Conservation (phyloP, 2,113 vertebrate genomes). For the Eretmochelys imbricata region DNA sequence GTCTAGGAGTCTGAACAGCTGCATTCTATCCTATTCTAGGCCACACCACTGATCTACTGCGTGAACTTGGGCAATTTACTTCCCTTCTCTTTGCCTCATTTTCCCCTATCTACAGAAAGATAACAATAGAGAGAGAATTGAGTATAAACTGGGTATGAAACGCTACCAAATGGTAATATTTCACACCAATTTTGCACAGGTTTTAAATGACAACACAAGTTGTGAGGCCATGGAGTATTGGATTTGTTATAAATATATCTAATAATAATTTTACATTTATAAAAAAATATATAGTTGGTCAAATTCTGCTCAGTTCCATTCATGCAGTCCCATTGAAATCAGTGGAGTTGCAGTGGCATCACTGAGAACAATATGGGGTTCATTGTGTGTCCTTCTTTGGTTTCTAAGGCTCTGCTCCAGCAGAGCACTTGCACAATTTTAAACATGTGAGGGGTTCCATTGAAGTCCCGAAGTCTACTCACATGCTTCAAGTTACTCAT, state of each 20-base stretch:
- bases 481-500: neutral
- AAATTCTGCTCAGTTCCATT: neutral
- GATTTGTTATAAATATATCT: neutral
- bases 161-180: neutral
- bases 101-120: neutral
- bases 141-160: neutral
- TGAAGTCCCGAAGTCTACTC: neutral
- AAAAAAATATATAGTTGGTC: neutral
- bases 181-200: neutral
- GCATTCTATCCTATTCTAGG: neutral
- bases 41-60: neutral
- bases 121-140: neutral
- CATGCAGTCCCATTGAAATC: neutral
- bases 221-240: neutral
- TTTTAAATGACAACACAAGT: neutral
- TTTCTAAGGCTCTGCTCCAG: neutral
- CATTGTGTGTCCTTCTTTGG: neutral
- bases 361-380: neutral
- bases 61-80: neutral
- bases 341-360: neutral
- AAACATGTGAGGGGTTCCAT: neutral
- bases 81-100: neutral
- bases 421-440: rapidly evolving
- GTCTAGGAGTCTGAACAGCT: neutral
- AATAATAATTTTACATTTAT: neutral